Evolutionary conservation across 2,888 invertebrate genomes (phyloP), one percentile per base, ranked within the genome.

Genomic region (Drosophila stalkeri): DNA sequence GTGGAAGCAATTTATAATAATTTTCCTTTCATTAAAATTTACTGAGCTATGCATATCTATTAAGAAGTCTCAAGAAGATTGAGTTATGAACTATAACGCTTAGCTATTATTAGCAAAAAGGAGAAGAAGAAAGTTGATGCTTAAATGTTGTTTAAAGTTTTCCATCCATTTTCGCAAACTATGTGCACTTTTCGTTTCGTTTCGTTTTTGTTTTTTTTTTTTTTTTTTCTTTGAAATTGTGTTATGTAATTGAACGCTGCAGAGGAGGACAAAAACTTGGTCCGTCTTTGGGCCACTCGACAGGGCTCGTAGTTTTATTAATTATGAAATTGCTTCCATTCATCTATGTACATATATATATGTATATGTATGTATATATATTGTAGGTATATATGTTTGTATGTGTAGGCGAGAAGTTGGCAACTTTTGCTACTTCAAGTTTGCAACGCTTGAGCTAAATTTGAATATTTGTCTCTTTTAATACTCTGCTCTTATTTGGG

Each of bases 111-210:
- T 51, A 46, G 43, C n/a, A 33, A 57, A 61, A 46, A 16, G 14
- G 4, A 23, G 23, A 20, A 62, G 20, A 44, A 41, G n/a, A 11
- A 20, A 51, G 46, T 77, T 77, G 6, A 2, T 11, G 59, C 43
- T 72, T 47, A 61, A 75, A 55, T 63, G 63, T 20, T 67, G 37
- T 33, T 67, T 46, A 62, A 65, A 77, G 27, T 71, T 75, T 59
- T 35, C 41, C 11, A 27, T 67, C 39, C 43, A 73, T 59, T 72
- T 67, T 66, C 57, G n/a, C 67, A 52, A 35, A 33, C 52, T 6
- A 35, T 18, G 39, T 47, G 66, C 47, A 39, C 44, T 35, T 49
- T 60, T 44, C 23, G 12, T 27, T 31, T 23, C 23, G 20, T 14
- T 31, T 18, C 39, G 12, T 12, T 23, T 31, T 16, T 46, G 12